Evolutionary conservation across 2,113 vertebrate species (phyloP).

Genomic region (Nannobrachium achirus): DNA sequence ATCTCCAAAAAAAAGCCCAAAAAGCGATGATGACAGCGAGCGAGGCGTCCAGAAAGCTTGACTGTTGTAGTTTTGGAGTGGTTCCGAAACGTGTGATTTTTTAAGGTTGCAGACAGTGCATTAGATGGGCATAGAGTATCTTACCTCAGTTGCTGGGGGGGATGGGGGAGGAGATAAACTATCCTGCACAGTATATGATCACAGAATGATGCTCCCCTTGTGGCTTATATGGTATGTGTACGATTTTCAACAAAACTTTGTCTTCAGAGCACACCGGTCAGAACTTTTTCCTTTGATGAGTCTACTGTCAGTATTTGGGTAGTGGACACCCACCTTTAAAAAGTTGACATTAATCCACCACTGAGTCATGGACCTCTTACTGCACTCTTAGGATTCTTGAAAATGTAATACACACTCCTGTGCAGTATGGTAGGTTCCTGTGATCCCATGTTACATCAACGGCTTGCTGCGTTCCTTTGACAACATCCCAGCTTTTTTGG

Average conservation of each 20-base stretch:
- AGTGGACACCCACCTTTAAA: conserved; percentile 2
- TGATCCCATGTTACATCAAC: conserved; percentile 16
- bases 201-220: neutral
- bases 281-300: conserved; percentile 13
- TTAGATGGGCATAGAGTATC: neutral
- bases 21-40: neutral
- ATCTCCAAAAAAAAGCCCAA: conserved; percentile 47
- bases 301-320: conserved; percentile 19
- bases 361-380: conserved; percentile 31
- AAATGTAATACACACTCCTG: conserved; percentile 13
- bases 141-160: conserved; percentile 1
- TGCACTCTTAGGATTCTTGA: conserved; percentile 22
- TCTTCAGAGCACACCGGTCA: neutral
- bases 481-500: neutral
- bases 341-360: conserved; percentile 16
- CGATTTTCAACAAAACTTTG: too few relatives aligned
- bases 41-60: neutral
- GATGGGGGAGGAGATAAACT: neutral
- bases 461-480: conserved; percentile 6
- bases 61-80: neutral
- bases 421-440: conserved; percentile 3
- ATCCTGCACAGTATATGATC: neutral
- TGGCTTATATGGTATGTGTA: neutral
- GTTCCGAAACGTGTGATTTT: conserved; percentile 2
- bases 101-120: too few relatives aligned